These are phyloP conservation scores for Timema cristinae DNA, from an alignment of 2,888 invertebrate species.

Conservation along the genomic window DNA sequence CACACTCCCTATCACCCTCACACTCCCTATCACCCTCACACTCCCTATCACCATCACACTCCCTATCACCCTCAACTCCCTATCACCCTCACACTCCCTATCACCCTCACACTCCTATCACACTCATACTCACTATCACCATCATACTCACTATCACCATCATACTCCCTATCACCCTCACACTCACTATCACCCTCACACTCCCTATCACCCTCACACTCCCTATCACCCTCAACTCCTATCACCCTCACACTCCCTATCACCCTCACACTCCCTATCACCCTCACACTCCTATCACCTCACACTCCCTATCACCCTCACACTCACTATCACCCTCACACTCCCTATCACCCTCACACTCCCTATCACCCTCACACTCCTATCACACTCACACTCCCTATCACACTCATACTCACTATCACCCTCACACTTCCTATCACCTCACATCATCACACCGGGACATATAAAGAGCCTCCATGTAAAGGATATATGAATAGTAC, in stretches of 20 bases:
- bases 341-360: neutral
- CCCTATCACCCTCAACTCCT: neutral
- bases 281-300: neutral
- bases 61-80: neutral
- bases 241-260: neutral
- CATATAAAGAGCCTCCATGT: no score
- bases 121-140: no score
- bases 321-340: neutral
- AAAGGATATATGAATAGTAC: no score
- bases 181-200: no score
- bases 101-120: no score
- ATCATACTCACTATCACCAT: no score
- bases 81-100: no score
- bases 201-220: neutral
- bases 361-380: neutral
- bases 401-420: no score
- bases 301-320: neutral
- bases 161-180: no score
- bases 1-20: neutral
- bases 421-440: neutral
- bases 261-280: neutral
- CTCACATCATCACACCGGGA: no score
- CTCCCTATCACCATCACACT: neutral
- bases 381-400: neutral
- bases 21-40: neutral